phyloP scores from a whole-genome alignment of 2,888 invertebrate genomes.

The Anthophora plumipes region DNA sequence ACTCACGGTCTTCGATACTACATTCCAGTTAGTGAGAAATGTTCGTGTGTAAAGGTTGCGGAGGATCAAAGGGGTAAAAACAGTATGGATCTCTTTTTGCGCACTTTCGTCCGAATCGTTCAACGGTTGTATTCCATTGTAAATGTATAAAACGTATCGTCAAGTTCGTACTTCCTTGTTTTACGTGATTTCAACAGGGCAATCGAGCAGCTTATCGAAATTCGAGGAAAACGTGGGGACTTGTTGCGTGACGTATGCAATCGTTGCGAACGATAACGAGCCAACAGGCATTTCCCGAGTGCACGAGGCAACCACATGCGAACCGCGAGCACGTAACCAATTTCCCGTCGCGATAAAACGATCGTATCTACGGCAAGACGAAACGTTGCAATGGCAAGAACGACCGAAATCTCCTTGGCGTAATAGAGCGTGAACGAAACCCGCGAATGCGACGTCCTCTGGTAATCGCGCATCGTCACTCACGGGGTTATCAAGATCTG shows the following conservation, averaged over 20 bases:
- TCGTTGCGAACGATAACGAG: constrained; percentile 31
- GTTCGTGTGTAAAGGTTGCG: not conserved
- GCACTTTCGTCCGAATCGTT: too few species aligned
- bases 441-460: not conserved
- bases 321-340: constrained; percentile 4
- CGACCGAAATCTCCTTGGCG: constrained; percentile 21
- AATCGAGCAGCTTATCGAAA: not conserved
- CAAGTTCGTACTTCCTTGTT: too few species aligned
- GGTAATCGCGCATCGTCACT: constrained; percentile 4
- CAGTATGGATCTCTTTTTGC: too few species aligned
- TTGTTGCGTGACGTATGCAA: not conserved
- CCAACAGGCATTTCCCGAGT: constrained; percentile 5
- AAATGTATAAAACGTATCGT: too few species aligned
- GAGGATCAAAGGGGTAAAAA: too few species aligned
- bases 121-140: too few species aligned
- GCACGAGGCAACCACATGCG: constrained; percentile 42
- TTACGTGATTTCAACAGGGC: not conserved
- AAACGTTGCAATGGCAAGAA: not conserved
- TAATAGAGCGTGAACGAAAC: constrained; percentile 14
- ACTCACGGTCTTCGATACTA: constrained; percentile 23
- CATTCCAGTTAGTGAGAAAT: too few species aligned
- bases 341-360: constrained; percentile 32
- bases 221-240: not conserved
- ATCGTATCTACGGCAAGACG: too few species aligned
- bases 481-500: constrained; percentile 44